Percentiles rank a stretch among this genome's conserved stretches.
Evolutionary conservation across 2,888 invertebrate genomes (phyloP).

Genomic region (Dolichomitus sp.): DNA sequence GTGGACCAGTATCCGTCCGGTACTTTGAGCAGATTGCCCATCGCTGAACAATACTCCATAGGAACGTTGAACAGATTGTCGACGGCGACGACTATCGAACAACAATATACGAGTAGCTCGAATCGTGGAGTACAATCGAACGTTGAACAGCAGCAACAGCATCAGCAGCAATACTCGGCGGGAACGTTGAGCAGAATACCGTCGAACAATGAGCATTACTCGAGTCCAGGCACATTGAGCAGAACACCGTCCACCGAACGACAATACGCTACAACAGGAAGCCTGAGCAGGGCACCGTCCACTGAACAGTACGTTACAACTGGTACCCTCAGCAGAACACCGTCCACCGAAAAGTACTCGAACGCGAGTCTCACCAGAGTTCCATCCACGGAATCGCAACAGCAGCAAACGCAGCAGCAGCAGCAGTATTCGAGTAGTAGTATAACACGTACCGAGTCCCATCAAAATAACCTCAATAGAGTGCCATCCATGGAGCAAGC

Average conservation of each 20-base stretch:
- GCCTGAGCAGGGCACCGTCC: constrained; percentile 69
- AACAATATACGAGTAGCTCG: constrained; percentile 59
- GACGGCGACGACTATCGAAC: constrained; percentile 25
- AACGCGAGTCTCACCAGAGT: constrained; percentile 68
- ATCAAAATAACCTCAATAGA: constrained; percentile 78
- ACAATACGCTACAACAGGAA: constrained; percentile 72
- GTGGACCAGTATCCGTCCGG: constrained; percentile 78
- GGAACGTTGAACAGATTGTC: constrained; percentile 54
- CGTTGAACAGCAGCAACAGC: constrained; percentile 66
- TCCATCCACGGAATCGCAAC: constrained; percentile 55
- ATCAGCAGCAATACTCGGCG: constrained; percentile 67
- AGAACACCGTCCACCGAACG: constrained; percentile 76
- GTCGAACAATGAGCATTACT: constrained; percentile 73
- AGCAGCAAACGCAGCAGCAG: constrained; percentile 85
- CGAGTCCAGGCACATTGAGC: constrained; percentile 67
- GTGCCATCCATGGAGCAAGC: constrained; percentile 79
- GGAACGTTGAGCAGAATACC: constrained; percentile 71
- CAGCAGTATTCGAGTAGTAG: constrained; percentile 66
- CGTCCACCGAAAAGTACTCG: constrained; percentile 77
- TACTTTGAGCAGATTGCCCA: constrained; percentile 69
- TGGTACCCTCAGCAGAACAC: constrained; percentile 69
- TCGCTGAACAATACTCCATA: constrained; percentile 63
- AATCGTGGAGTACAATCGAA: constrained; percentile 44
- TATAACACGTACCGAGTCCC: constrained; percentile 75
- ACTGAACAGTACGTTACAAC: constrained; percentile 71